phyloP scores from a whole-genome alignment of 2,888 invertebrate genomes.

The Drosophila neonasuta region DNA sequence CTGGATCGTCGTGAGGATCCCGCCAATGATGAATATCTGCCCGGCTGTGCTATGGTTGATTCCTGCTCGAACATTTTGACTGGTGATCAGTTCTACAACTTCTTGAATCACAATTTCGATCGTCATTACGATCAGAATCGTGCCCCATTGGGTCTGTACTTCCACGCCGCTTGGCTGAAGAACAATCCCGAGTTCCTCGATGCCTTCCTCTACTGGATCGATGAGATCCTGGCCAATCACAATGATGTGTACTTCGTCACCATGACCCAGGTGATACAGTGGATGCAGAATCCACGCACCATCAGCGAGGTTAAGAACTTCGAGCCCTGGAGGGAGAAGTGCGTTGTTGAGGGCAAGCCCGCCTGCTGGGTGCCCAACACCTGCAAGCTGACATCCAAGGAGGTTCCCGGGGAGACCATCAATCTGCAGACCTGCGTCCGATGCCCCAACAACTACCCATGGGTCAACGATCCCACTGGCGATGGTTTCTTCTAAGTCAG shows the following conservation, averaged over 20 bases:
- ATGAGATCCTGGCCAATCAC: slow-evolving; percentile 91
- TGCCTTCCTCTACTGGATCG: slow-evolving; percentile 96
- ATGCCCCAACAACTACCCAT: slow-evolving; percentile 97
- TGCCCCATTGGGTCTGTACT: slow-evolving; percentile 93
- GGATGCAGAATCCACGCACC: slow-evolving; percentile 96
- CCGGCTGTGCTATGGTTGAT: slow-evolving; percentile 97
- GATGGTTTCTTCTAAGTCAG: slow-evolving; percentile 90
- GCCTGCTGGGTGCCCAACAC: slow-evolving; percentile 95
- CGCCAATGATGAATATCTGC: slow-evolving; percentile 92
- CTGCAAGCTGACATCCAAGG: slow-evolving; percentile 95
- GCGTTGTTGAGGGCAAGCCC: slow-evolving; percentile 91
- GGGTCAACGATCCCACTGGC: slow-evolving; percentile 93
- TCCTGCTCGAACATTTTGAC: slow-evolving; percentile 96
- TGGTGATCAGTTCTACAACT: slow-evolving; percentile 96
- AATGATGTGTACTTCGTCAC: slow-evolving; percentile 97
- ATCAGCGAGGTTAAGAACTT: slow-evolving; percentile 93
- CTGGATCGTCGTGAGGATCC: slow-evolving; percentile 95
- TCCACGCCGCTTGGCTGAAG: slow-evolving; percentile 96
- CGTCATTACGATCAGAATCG: slow-evolving; percentile 95
- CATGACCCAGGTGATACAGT: slow-evolving; percentile 97
- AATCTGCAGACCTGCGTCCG: slow-evolving; percentile 96
- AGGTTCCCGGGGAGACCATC: slow-evolving; percentile 96
- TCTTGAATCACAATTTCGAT: slow-evolving; percentile 96
- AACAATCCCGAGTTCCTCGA: slow-evolving; percentile 96
- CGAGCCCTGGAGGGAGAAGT: slow-evolving; percentile 97